Conservation (phyloP, 2,888 invertebrate species). For the Protodeltote pygarga region DNA sequence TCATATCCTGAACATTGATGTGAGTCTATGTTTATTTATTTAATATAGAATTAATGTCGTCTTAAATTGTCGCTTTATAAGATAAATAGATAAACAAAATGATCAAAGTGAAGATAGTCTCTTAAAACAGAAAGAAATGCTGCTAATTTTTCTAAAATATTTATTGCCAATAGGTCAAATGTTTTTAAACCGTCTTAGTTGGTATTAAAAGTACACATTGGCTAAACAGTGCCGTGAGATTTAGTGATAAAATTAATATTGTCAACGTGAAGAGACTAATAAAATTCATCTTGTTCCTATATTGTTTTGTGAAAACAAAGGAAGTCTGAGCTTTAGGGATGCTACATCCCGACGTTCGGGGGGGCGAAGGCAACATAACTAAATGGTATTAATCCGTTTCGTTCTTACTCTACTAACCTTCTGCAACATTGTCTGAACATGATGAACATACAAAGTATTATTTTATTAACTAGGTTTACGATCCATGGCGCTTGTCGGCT, state of each 20-base stretch:
- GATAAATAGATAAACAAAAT: no score
- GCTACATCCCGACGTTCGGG: slow-evolving; percentile 16
- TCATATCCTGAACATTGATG: slow-evolving; percentile 60
- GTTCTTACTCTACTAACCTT: no score
- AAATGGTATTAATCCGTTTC: no score
- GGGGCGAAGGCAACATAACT: no score
- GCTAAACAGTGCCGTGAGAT: not conserved
- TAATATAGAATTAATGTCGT: slow-evolving; percentile 17
- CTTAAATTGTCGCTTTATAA: not conserved
- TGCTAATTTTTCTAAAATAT: slow-evolving; percentile 10
- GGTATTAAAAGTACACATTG: no score
- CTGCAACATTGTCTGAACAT: no score
- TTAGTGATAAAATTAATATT: no score
- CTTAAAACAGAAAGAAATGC: not conserved
- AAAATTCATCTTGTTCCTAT: slow-evolving; percentile 10
- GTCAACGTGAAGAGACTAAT: no score
- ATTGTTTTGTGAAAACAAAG: slow-evolving; percentile 41
- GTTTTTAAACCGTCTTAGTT: no score
- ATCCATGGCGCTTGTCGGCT: no score
- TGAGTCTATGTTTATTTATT: slow-evolving; percentile 58
- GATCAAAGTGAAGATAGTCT: not conserved
- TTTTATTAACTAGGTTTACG: no score
- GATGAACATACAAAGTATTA: no score
- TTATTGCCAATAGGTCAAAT: not conserved
- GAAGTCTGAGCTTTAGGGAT: slow-evolving; percentile 26